Evolutionary conservation across 2,888 invertebrate species (phyloP).

Genomic region (Odontocerum albicorne): DNA sequence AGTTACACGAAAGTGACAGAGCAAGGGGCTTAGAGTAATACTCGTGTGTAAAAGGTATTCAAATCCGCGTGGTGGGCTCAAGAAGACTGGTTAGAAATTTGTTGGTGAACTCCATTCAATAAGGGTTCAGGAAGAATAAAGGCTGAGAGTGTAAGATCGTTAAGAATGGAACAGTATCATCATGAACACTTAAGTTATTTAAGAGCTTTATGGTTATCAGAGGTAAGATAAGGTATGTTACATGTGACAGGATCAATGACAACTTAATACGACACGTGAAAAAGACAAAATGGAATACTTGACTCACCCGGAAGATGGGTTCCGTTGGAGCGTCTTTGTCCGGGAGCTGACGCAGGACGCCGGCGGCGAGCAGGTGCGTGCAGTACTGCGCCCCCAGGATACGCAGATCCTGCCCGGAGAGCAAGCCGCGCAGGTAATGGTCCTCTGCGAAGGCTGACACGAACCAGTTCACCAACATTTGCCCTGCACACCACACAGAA

Average conservation of each 20-base stretch:
- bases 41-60: too few relatives aligned
- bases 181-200: too few relatives aligned
- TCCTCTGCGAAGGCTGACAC: constrained; percentile 75
- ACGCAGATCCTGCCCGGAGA: constrained; percentile 72
- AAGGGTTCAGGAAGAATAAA: background rate
- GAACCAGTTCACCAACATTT: constrained; percentile 91
- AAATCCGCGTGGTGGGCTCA: background rate
- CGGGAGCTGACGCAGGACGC: constrained; percentile 78
- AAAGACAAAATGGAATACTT: too few relatives aligned
- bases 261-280: too few relatives aligned
- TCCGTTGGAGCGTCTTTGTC: constrained; percentile 71
- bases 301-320: constrained; percentile 75
- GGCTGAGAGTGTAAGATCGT: background rate
- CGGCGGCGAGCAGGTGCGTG: constrained; percentile 83
- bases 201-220: too few relatives aligned
- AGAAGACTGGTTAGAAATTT: background rate
- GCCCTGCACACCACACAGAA: constrained; percentile 61
- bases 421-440: constrained; percentile 62
- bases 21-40: too few relatives aligned
- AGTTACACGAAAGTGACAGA: background rate
- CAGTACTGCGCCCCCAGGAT: constrained; percentile 81
- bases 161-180: too few relatives aligned
- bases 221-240: too few relatives aligned
- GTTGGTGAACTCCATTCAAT: background rate
- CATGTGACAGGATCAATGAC: too few relatives aligned